Percentiles rank a stretch among this genome's conserved stretches.
phyloP scores from a whole-genome alignment of 2,888 invertebrate genomes.

The Rhopalosiphum nymphaeae region DNA sequence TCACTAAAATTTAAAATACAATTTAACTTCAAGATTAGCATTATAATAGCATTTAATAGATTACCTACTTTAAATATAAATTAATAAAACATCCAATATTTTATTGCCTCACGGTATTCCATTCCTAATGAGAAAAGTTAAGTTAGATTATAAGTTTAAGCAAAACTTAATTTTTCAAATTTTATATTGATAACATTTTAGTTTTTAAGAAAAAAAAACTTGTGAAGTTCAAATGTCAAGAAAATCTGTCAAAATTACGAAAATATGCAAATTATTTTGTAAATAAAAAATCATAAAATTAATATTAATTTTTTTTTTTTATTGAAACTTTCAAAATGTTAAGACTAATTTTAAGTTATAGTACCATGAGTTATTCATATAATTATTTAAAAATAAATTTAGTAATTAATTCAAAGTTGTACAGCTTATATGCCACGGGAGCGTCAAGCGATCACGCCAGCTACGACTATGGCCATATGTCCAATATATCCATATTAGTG shows the following conservation, averaged over 20 bases:
- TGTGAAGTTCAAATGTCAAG: neutral
- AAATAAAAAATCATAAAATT: neutral
- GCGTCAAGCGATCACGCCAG: too few species aligned
- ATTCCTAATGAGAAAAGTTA: neutral
- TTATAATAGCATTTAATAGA: too few species aligned
- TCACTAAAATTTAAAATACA: too few species aligned
- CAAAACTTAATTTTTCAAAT: neutral
- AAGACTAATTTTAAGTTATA: neutral
- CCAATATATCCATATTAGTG: too few species aligned
- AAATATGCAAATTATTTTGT: neutral
- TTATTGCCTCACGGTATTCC: too few species aligned
- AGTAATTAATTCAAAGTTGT: too few species aligned
- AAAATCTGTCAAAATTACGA: neutral
- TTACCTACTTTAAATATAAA: too few species aligned
- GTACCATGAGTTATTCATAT: neutral
- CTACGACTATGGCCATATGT: too few species aligned
- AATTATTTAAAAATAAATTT: too few species aligned
- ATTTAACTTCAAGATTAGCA: too few species aligned
- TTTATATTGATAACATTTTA: neutral
- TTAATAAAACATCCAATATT: too few species aligned
- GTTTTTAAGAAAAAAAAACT: neutral
- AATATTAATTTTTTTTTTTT: neutral
- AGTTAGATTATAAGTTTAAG: neutral
- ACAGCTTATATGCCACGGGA: too few species aligned
- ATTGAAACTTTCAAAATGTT: neutral